Base-by-base conservation (phyloP, 2,888 invertebrate species). In the Zaprionus bogoriensis region DNA sequence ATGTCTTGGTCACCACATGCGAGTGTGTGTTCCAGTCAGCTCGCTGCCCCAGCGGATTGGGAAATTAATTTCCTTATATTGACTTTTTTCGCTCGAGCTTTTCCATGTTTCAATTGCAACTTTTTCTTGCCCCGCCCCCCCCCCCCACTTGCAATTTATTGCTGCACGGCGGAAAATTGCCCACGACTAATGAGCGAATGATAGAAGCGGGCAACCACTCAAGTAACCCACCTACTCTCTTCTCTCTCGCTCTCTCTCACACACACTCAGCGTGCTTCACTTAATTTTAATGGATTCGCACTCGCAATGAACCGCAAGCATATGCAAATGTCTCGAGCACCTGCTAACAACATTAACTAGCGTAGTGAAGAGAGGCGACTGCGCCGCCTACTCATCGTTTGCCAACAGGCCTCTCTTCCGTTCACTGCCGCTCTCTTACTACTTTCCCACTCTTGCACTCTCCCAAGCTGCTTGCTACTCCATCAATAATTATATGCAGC, bases 31-130 rank as follows among this genome's bases (percentile, higher is more conserved):
- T 30, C 36, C 45, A 41, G 38, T 19, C 58, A 42, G 25, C n/a
- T n/a, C n/a, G n/a, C n/a, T n/a, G n/a, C n/a, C n/a, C n/a, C n/a
- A n/a, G n/a, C n/a, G 14, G 53, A 30, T 68, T 69, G 63, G 28
- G 62, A 79, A 82, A 82, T 87, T 85, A 87, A 87, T 84, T 82
- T 87, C 86, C 87, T 80, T 80, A 86, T 82, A 87, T 85, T 87
- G 87, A 82, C 86, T 82, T 86, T 74, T 74, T 72, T 72, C 45
- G 51, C 23, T 58, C 60, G 59, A 46, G 45, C n/a, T 61, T 70
- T 53, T 52, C 45, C 44, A 51, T 38, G 76, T 66, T 17, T 60
- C 53, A 67, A 67, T 51, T 48, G 57, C 44, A 50, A 52, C 32
- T 64, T 47, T 64, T 61, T 47, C 30, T 52, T 30, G 20, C 39